Evolutionary conservation across 2,888 invertebrate genomes (phyloP).

Genomic region (Monoplex corrugatus): DNA sequence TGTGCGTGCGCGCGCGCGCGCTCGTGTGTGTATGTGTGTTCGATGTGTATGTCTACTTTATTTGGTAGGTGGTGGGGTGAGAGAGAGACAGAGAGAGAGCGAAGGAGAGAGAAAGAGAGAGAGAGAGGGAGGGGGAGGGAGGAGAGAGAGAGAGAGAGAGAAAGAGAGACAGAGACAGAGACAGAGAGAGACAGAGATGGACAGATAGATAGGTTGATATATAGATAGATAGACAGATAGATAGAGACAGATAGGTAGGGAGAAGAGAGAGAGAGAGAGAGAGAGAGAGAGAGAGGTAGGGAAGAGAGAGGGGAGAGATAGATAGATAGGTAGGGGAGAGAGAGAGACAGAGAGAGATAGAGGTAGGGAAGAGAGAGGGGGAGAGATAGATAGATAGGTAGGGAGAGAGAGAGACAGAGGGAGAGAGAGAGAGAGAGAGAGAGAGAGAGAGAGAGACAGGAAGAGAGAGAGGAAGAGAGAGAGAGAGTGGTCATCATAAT

Average conservation of each 20-base stretch:
- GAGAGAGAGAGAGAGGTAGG: not conserved
- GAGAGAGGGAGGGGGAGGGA: conserved; percentile 28
- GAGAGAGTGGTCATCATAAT: no score
- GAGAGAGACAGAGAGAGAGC: not conserved
- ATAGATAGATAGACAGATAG: no score
- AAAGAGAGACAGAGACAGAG: conserved; percentile 33
- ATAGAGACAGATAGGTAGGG: no score
- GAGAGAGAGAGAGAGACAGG: not conserved
- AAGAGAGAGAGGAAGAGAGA: no score
- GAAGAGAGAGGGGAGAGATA: no score
- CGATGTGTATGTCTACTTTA: no score
- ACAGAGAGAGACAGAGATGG: not conserved
- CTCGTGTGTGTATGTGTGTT: no score
- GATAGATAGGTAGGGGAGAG: not conserved
- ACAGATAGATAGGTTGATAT: no score
- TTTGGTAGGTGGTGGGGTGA: not conserved
- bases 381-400: no score
- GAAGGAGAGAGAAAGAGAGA: not conserved
- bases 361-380: no score
- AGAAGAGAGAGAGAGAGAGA: conserved; percentile 22
- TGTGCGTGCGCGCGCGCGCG: no score
- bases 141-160: conserved; percentile 35
- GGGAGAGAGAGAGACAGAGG: conserved; percentile 29
- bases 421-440: conserved; percentile 36
- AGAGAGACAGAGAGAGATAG: no score